Conservation (phyloP, 2,113 vertebrate species). For the Tenrec ecaudatus region DNA sequence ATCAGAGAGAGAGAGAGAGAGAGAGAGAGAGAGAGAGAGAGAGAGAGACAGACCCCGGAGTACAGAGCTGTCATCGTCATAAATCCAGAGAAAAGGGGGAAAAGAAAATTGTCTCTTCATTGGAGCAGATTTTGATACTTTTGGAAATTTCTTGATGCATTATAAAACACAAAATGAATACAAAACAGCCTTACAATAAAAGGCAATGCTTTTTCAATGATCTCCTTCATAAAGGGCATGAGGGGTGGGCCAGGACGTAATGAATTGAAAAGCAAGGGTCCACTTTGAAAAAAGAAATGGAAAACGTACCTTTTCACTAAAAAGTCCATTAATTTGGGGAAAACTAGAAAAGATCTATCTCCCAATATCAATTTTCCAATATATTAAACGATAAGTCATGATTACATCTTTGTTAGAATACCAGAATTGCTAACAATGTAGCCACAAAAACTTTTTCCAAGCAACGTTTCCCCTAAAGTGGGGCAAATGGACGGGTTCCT, state of each 20-base stretch:
- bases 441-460: slow-evolving; percentile 4
- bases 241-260: neutral
- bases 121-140: slow-evolving; percentile 12
- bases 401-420: neutral
- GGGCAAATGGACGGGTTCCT: neutral
- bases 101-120: neutral
- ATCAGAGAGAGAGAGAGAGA: too few relatives aligned
- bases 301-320: slow-evolving; percentile 1
- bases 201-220: neutral
- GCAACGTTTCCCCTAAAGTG: neutral
- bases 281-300: slow-evolving; percentile 39
- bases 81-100: slow-evolving; percentile 41
- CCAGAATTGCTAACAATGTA: neutral
- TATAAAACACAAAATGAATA: slow-evolving; percentile 43
- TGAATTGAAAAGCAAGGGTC: slow-evolving; percentile 23
- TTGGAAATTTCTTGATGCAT: neutral
- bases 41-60: neutral
- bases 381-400: neutral
- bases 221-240: neutral
- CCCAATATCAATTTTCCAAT: neutral
- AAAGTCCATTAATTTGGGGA: neutral
- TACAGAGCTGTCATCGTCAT: neutral
- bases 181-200: slow-evolving; percentile 27
- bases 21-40: too few relatives aligned
- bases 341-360: slow-evolving; percentile 14